These are phyloP conservation scores for Drosophila parvula DNA, from an alignment of 1,140 invertebrate genomes.

Conservation along the genomic window DNA sequence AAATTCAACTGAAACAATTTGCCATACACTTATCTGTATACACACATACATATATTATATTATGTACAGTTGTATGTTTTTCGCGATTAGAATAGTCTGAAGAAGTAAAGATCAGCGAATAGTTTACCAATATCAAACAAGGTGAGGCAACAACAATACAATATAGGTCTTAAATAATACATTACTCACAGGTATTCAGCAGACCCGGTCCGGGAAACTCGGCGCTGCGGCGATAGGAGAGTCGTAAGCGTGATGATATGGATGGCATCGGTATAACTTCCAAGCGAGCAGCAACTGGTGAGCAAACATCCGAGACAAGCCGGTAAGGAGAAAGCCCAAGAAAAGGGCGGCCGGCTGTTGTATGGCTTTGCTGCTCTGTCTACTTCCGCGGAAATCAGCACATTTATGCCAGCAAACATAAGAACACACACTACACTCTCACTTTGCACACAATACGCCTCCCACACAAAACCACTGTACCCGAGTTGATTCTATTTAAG, in stretches of 20 bases:
- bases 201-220: slow-evolving; percentile 32
- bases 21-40: not conserved
- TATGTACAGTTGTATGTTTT: not conserved
- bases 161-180: not conserved
- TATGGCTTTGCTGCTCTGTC: slow-evolving; percentile 33
- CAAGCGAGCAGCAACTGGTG: slow-evolving; percentile 44
- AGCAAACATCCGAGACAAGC: slow-evolving; percentile 32
- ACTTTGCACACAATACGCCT: not conserved
- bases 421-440: not conserved
- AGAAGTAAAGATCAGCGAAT: not conserved
- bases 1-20: not conserved
- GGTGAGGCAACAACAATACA: not conserved
- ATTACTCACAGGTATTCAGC: slow-evolving; percentile 34
- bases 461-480: slow-evolving; percentile 5
- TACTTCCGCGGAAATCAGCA: slow-evolving; percentile 30
- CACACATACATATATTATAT: not conserved
- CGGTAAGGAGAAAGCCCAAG: slow-evolving; percentile 12
- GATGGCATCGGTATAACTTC: slow-evolving; percentile 43
- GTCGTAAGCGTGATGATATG: slow-evolving; percentile 21
- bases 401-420: slow-evolving; percentile 39
- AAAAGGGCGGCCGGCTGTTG: slow-evolving; percentile 27
- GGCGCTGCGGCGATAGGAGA: slow-evolving; percentile 12
- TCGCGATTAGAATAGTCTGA: not conserved
- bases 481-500: slow-evolving; percentile 23
- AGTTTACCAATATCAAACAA: not conserved